These are phyloP conservation scores for Bombylius major DNA, from an alignment of 2,888 invertebrate species.

Conservation along the genomic window DNA sequence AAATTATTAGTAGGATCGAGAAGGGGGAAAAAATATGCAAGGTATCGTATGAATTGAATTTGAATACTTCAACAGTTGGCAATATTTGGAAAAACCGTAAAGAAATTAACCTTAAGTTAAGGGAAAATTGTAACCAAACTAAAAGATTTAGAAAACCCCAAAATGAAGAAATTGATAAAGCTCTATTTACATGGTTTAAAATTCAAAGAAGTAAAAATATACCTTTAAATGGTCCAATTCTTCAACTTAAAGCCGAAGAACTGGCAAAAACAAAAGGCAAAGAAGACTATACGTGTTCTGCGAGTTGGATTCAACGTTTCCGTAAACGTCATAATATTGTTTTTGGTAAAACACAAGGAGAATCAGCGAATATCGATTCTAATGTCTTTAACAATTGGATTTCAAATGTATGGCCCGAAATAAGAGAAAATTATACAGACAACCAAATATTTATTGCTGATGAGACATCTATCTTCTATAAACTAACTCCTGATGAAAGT, in stretches of 20 bases:
- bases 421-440: no score
- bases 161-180: background rate
- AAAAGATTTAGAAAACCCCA: background rate
- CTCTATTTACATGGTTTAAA: conserved; percentile 5
- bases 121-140: background rate
- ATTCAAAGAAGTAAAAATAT: conserved; percentile 4
- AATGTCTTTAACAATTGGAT: no score
- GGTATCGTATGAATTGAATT: no score
- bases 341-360: background rate
- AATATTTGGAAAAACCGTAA: no score
- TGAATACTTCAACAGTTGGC: no score
- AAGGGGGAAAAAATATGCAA: no score
- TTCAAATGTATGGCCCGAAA: no score
- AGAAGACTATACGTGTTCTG: conserved; percentile 3
- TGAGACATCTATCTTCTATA: conserved; percentile 11
- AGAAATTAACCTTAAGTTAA: no score
- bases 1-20: no score
- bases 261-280: background rate
- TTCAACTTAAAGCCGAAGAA: conserved; percentile 6
- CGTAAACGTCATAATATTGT: background rate
- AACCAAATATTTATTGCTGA: conserved; percentile 7
- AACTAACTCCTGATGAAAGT: conserved; percentile 20
- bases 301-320: conserved; percentile 1
- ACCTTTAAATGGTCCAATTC: conserved; percentile 7
- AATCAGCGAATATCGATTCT: background rate